phyloP scores from a whole-genome alignment of 2,113 vertebrate genomes.

The Cyanocitta stelleri region DNA sequence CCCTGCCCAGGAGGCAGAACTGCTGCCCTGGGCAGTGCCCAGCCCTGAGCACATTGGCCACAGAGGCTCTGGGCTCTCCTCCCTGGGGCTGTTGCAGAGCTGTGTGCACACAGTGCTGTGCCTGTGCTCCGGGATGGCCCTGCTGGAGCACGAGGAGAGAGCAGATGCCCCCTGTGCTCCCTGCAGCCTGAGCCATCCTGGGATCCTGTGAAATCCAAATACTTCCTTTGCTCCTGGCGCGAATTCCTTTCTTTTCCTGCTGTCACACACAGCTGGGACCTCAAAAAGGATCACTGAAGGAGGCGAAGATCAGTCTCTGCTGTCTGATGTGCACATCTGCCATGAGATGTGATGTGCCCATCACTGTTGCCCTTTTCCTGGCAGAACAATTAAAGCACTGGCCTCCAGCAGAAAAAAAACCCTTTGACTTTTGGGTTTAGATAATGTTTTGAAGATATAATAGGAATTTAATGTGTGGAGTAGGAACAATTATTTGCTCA shows the following conservation, averaged over 20 bases:
- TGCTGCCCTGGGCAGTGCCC: no score
- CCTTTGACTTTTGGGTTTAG: background rate
- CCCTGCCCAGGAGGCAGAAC: background rate
- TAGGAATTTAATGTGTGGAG: background rate
- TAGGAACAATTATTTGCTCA: background rate
- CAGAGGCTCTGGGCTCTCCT: no score
- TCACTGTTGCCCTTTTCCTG: background rate
- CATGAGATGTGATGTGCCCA: accelerated
- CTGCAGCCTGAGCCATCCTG: background rate
- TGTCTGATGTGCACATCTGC: background rate
- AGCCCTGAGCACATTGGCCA: no score
- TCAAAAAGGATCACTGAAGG: background rate
- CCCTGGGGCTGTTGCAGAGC: background rate
- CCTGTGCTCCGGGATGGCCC: background rate
- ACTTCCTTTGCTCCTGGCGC: background rate
- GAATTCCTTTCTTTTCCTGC: background rate
- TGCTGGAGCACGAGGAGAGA: background rate
- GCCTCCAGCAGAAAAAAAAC: background rate
- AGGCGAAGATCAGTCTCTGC: background rate
- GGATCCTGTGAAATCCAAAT: background rate
- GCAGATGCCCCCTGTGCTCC: background rate
- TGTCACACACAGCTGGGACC: background rate
- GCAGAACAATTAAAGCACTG: background rate
- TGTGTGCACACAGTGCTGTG: background rate
- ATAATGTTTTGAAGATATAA: background rate